Percentiles rank a stretch among this genome's conserved stretches.
phyloP scores from a whole-genome alignment of 2,797 vertebrate species.

The Denticeps clupeoides region DNA sequence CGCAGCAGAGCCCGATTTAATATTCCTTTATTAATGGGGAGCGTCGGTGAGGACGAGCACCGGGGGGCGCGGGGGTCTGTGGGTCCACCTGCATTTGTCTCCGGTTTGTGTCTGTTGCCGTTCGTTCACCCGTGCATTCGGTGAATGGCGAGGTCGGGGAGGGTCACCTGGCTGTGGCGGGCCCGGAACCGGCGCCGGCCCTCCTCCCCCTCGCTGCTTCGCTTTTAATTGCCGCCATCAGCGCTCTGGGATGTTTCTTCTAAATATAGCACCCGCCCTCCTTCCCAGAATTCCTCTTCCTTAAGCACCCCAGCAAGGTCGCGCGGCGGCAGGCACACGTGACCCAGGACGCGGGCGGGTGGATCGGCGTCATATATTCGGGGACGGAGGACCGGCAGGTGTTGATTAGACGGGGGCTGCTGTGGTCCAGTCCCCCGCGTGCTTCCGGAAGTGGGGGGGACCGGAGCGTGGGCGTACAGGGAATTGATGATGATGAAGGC shows the following conservation, averaged over 20 bases:
- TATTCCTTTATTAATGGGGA: constrained; percentile 43
- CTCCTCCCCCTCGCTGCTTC: not conserved
- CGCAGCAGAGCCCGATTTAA: constrained; percentile 41
- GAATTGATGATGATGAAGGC: too few species aligned
- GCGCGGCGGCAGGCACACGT: too few species aligned
- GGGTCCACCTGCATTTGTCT: constrained; percentile 24
- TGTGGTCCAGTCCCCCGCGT: constrained; percentile 39
- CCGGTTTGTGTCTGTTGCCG: constrained; percentile 32
- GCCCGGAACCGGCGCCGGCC: too few species aligned
- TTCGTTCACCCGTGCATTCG: constrained; percentile 33
- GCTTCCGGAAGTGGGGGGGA: constrained; percentile 37
- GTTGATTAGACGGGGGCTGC: constrained; percentile 52
- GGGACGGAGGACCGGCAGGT: constrained; percentile 36
- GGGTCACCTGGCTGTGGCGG: constrained; percentile 26
- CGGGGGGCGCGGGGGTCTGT: constrained; percentile 25
- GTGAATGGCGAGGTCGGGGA: constrained; percentile 12
- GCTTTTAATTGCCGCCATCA: constrained; percentile 12
- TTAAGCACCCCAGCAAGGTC: too few species aligned
- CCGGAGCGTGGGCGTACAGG: constrained; percentile 17
- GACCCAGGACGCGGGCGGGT: constrained; percentile 6
- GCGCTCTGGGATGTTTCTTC: constrained; percentile 7
- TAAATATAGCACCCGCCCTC: constrained; percentile 6
- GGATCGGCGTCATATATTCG: not conserved
- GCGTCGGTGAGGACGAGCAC: constrained; percentile 33
- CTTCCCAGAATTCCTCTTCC: not conserved